These are phyloP conservation scores for Callionymus lyra DNA, from an alignment of 2,113 vertebrate species.

Conservation along the genomic window DNA sequence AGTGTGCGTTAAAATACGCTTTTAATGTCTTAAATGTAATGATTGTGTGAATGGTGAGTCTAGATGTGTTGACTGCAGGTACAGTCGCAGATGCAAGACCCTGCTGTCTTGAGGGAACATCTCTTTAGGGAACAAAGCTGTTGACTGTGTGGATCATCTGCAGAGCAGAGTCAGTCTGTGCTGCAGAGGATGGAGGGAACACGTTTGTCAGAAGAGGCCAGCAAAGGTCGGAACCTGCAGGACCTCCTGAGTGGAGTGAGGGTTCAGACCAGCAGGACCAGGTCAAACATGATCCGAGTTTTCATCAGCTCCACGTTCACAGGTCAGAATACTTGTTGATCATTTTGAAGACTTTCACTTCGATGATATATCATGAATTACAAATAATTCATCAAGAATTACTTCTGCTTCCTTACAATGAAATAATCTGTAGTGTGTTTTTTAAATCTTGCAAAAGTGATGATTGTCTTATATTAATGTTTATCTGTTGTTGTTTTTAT, in stretches of 20 bases:
- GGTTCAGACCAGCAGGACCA: slow-evolving; percentile 26
- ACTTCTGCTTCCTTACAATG: too few species aligned
- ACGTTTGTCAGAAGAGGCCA: too few species aligned
- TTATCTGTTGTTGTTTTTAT: too few species aligned
- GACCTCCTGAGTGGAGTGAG: slow-evolving; percentile 35
- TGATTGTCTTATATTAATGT: too few species aligned
- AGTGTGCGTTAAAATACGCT: too few species aligned
- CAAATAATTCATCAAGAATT: too few species aligned
- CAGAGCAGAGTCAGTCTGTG: background rate
- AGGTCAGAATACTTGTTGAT: slow-evolving; percentile 59
- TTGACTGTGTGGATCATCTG: slow-evolving; percentile 5
- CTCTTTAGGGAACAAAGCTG: slow-evolving; percentile 16
- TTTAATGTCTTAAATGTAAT: too few species aligned
- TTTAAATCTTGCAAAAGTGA: too few species aligned
- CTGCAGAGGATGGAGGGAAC: slow-evolving; percentile 9
- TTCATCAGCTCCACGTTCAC: slow-evolving; percentile 71
- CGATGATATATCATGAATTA: too few species aligned
- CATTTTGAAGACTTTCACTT: too few species aligned
- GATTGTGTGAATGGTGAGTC: too few species aligned
- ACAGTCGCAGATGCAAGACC: slow-evolving; percentile 7
- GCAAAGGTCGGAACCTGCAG: slow-evolving; percentile 2
- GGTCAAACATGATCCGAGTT: slow-evolving; percentile 56
- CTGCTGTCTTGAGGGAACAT: slow-evolving; percentile 27
- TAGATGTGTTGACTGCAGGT: background rate
- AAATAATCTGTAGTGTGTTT: too few species aligned